Base-by-base conservation (phyloP, 2,888 invertebrate species). In the Meiosimyza decipiens region DNA sequence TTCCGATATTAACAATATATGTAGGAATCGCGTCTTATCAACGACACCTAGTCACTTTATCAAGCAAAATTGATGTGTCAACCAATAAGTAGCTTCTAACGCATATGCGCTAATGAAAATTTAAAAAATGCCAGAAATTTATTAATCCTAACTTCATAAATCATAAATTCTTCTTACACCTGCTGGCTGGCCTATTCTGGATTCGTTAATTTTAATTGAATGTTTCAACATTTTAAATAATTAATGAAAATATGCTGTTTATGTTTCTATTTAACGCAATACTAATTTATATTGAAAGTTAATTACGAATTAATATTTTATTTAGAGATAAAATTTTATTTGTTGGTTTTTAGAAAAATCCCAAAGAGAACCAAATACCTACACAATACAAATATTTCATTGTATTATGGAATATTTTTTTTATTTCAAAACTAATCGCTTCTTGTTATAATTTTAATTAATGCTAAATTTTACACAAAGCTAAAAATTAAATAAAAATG, bases 401-500 rank as follows among this genome's bases (percentile, higher is more conserved):
- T 65, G n/a, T 65, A 22, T 65, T 51, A 50, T 54, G 15, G 47
- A 2, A 54, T 5, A 54, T 66, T 16, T 28, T 71, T 57, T 60
- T 54, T 51, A 49, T 71, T 80, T 79, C 80, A 80, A 82, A 82
- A 82, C 82, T 82, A 83, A 82, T 82, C 82, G 80, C 81, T 81
- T 82, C 1, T 79, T 82, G 81, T 81, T 82, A 81, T 82, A 82
- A 79, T 80, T 82, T 82, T 83, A 83, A 82, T 82, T 81, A 82
- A 79, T 75, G 81, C 80, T 79, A 82, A 82, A 79, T 78, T 82
- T 82, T 80, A 59, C 11, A n/a, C 16, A 15, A 65, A 47, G 51
- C 62, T n/a, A 49, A 16, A 47, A 49, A 67, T 67, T 67, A 67
- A 67, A 54, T 66, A 52, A 67, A 57, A 67, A 67, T 67, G n/a